Conservation (phyloP, 2,113 vertebrate species). For the Anser cygnoides region DNA sequence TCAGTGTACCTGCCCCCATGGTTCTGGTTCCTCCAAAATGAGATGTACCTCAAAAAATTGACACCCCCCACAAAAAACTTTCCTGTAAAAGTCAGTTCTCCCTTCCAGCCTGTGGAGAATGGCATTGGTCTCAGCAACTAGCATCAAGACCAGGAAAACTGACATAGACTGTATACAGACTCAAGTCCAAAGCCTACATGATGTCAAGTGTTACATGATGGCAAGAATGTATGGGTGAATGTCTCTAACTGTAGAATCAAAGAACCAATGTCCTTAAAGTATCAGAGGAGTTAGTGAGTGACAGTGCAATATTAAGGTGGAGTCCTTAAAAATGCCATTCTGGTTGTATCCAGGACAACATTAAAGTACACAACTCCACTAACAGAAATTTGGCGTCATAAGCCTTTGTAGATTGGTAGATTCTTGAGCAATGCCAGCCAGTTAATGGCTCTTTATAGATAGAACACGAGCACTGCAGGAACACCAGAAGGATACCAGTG, state of each 20-base stretch:
- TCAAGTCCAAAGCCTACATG: neutral
- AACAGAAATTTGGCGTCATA: neutral
- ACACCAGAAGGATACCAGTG: neutral
- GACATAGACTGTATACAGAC: neutral
- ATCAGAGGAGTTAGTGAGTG: neutral
- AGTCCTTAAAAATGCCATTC: neutral
- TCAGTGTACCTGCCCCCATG: neutral
- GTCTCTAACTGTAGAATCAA: neutral
- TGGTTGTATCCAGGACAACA: neutral
- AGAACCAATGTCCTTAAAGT: neutral
- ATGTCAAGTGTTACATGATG: neutral
- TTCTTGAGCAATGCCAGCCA: neutral
- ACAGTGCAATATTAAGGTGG: neutral
- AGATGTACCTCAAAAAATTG: neutral
- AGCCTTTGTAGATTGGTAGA: neutral
- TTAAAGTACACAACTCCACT: fast-evolving
- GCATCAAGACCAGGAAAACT: neutral
- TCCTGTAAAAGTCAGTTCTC: neutral
- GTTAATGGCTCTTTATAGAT: neutral
- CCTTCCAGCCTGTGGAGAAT: neutral
- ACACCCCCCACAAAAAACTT: fast-evolving
- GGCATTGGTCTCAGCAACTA: fast-evolving
- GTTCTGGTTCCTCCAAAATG: neutral
- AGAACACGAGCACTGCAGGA: neutral
- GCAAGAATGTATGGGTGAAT: neutral